Conservation (phyloP, 1,140 invertebrate species). For the Achroia grisella region DNA sequence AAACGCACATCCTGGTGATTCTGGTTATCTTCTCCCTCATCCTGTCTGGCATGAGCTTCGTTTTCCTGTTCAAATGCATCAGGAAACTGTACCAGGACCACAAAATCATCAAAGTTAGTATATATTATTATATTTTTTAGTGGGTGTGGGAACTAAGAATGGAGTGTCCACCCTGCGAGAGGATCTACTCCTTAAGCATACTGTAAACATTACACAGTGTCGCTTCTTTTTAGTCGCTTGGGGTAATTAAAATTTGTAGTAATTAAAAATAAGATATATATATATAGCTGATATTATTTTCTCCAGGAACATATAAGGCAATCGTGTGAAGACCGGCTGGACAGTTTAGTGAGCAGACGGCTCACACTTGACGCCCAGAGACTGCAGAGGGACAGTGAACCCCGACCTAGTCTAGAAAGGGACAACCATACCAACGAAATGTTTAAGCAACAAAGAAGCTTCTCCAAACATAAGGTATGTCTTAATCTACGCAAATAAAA, state of each 20-base stretch:
- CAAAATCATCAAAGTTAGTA: constrained; percentile 84
- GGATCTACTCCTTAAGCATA: no score
- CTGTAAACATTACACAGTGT: no score
- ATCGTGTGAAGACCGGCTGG: constrained; percentile 83
- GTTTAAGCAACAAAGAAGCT: constrained; percentile 51
- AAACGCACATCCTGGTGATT: constrained; percentile 88
- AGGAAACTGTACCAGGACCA: constrained; percentile 89
- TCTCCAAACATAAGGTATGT: constrained; percentile 50
- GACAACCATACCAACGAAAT: constrained; percentile 62
- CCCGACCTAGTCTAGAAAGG: constrained; percentile 46
- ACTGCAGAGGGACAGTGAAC: constrained; percentile 45
- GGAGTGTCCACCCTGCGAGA: no score
- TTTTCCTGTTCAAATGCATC: constrained; percentile 89
- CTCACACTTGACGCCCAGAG: constrained; percentile 54
- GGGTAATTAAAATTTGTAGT: no score
- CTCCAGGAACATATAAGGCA: constrained; percentile 85
- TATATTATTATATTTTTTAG: not conserved
- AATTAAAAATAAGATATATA: no score
- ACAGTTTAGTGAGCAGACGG: constrained; percentile 77
- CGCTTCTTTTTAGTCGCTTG: no score
- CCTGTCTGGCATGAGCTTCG: constrained; percentile 89
- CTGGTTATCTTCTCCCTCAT: constrained; percentile 92
- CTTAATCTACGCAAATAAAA: not conserved
- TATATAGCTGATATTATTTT: not conserved
- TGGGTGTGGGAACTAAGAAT: no score